Percentiles rank a stretch among this genome's conserved stretches.
These are phyloP conservation scores for Sclerodermus sp. DNA, from an alignment of 2,888 invertebrate genomes.

Conservation along the genomic window DNA sequence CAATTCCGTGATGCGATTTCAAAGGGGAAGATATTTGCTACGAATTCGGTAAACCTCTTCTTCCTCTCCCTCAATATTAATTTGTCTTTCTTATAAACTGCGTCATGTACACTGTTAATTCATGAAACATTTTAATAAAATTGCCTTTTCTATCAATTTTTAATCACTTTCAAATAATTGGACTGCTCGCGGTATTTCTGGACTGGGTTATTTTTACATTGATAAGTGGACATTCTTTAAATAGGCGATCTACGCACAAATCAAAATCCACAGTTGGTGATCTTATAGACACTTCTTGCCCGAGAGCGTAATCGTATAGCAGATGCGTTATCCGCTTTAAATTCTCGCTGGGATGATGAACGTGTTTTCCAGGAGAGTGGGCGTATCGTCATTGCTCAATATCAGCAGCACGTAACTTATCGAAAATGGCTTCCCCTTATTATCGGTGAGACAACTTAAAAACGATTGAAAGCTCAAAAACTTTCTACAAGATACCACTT, in stretches of 20 bases:
- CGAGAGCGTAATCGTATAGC: constrained; percentile 65
- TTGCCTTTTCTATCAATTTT: too few species aligned
- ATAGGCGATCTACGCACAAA: constrained; percentile 62
- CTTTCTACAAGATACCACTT: too few species aligned
- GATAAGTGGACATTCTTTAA: constrained; percentile 10
- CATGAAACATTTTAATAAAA: too few species aligned
- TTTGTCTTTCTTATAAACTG: too few species aligned
- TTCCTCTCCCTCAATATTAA: too few species aligned
- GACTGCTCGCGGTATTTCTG: too few species aligned
- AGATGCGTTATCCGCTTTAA: constrained; percentile 58
- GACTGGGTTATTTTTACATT: not conserved
- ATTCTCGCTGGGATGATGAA: constrained; percentile 65
- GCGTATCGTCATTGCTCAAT: constrained; percentile 61
- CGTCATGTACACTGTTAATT: too few species aligned
- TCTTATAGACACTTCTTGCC: constrained; percentile 60
- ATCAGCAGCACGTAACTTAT: constrained; percentile 66
- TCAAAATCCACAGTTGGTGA: constrained; percentile 62
- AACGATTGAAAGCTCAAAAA: too few species aligned
- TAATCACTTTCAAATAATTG: too few species aligned
- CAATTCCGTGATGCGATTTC: constrained; percentile 28
- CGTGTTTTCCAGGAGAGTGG: constrained; percentile 63
- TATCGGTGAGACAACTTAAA: constrained; percentile 53
- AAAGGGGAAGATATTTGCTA: constrained; percentile 29
- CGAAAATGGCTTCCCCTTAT: constrained; percentile 63
- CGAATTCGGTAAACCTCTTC: constrained; percentile 35